Evolutionary conservation across 2,888 invertebrate species (phyloP).

Genomic region (Tetropium fuscum): DNA sequence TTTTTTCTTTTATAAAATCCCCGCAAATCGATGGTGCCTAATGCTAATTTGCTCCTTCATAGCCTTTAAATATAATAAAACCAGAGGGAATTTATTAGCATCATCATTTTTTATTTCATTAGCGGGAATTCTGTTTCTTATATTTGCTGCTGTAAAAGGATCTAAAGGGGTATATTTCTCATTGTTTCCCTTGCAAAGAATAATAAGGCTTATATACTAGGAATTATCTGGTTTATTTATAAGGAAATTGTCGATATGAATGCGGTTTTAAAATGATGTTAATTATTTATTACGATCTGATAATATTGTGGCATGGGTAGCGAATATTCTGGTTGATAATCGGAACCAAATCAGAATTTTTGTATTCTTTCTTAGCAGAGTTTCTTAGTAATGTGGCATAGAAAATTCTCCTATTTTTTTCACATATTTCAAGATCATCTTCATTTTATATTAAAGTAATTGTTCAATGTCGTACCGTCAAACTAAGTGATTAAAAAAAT

Average conservation of each 20-base stretch:
- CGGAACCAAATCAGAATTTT: too few species aligned
- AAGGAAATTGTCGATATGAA: not conserved
- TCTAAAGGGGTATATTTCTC: constrained; percentile 18
- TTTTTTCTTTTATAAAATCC: constrained; percentile 31
- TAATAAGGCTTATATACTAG: constrained; percentile 10
- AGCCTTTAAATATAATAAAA: constrained; percentile 30
- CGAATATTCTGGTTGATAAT: too few species aligned
- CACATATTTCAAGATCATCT: too few species aligned
- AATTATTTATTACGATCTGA: too few species aligned
- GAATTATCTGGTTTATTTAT: constrained; percentile 16
- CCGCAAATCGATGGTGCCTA: constrained; percentile 9
- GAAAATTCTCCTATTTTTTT: too few species aligned
- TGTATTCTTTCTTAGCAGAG: too few species aligned
- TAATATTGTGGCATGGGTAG: too few species aligned
- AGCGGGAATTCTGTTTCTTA: constrained; percentile 33
- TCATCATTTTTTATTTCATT: constrained; percentile 47
- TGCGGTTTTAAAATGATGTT: too few species aligned
- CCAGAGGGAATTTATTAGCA: constrained; percentile 42
- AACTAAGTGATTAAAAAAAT: too few species aligned
- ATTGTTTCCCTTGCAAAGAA: constrained; percentile 8
- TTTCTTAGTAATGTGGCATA: too few species aligned
- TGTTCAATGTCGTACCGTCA: too few species aligned
- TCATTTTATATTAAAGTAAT: too few species aligned
- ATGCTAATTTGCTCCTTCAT: constrained; percentile 33
- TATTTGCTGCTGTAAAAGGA: constrained; percentile 37